phyloP scores from a whole-genome alignment of 2,113 vertebrate genomes.

The Corvus hawaiiensis region DNA sequence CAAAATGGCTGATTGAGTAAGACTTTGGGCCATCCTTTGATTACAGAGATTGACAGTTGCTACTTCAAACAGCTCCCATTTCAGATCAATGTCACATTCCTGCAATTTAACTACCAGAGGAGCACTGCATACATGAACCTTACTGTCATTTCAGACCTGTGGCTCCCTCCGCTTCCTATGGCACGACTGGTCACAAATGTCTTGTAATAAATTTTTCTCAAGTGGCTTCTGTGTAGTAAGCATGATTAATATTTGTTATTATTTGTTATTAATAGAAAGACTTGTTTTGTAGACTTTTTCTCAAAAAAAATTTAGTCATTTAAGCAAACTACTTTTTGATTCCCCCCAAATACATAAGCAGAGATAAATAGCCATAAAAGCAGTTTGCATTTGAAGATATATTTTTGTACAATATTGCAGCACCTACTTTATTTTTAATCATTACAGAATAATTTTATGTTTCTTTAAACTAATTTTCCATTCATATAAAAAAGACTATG shows the following conservation, averaged over 20 bases:
- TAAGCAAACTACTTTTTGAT: conserved; percentile 62
- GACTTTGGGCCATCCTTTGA: conserved; percentile 73
- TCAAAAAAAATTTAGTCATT: not conserved
- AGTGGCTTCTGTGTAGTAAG: conserved; percentile 70
- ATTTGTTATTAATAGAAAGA: conserved; percentile 70
- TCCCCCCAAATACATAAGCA: conserved; percentile 55
- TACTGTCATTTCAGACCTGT: conserved; percentile 71
- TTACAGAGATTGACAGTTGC: conserved; percentile 73
- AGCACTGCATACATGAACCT: conserved; percentile 62
- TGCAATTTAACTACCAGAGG: conserved; percentile 80
- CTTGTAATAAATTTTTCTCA: conserved; percentile 74
- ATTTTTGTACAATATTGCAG: conserved; percentile 48
- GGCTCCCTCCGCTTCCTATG: conserved; percentile 62
- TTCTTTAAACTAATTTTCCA: conserved; percentile 63
- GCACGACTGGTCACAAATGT: conserved; percentile 62
- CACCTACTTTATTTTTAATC: conserved; percentile 61
- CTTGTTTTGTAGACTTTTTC: conserved; percentile 68
- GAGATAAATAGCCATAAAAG: conserved; percentile 56
- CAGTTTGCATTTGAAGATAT: conserved; percentile 58
- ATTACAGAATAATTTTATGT: conserved; percentile 51
- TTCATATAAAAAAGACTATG: conserved; percentile 58
- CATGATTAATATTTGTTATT: conserved; percentile 63
- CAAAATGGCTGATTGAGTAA: conserved; percentile 79
- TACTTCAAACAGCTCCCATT: conserved; percentile 74
- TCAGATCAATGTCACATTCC: conserved; percentile 76